Evolutionary conservation across 2,797 vertebrate genomes (phyloP).

Genomic region (Neosalanx taihuensis): DNA sequence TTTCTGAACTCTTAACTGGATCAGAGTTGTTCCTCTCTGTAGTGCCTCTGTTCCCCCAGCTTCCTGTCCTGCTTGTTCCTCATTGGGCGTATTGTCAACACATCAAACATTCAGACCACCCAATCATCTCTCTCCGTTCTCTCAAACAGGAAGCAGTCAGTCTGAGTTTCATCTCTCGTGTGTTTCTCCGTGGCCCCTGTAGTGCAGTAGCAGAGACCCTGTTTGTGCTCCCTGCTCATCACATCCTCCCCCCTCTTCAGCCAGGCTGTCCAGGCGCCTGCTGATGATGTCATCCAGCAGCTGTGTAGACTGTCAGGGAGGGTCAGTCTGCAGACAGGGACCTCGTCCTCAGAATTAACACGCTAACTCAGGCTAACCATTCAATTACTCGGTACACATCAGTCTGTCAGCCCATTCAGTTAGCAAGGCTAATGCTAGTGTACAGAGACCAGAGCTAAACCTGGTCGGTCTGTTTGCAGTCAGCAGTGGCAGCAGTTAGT

Average conservation of each 20-base stretch:
- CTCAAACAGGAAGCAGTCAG: constrained; percentile 19
- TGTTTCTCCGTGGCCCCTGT: not conserved
- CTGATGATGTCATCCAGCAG: constrained; percentile 15
- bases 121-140: constrained; percentile 22
- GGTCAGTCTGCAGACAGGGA: too few relatives aligned
- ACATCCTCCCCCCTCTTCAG: not conserved
- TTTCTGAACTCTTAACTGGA: not conserved
- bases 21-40: constrained; percentile 3
- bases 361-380: not conserved
- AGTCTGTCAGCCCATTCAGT: not conserved
- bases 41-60: constrained; percentile 19
- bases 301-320: constrained; percentile 7
- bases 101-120: constrained; percentile 17
- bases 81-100: constrained; percentile 17
- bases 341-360: not conserved
- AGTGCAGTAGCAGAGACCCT: constrained; percentile 12
- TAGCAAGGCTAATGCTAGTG: too few relatives aligned
- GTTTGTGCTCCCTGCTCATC: too few relatives aligned
- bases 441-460: too few relatives aligned
- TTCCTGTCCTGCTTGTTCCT: constrained; percentile 6
- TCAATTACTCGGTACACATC: not conserved
- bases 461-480: too few relatives aligned
- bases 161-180: constrained; percentile 8
- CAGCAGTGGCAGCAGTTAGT: not conserved
- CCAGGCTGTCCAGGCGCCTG: not conserved